Base-by-base conservation (phyloP, 2,888 invertebrate genomes). In the Drosophila macrospina region DNA sequence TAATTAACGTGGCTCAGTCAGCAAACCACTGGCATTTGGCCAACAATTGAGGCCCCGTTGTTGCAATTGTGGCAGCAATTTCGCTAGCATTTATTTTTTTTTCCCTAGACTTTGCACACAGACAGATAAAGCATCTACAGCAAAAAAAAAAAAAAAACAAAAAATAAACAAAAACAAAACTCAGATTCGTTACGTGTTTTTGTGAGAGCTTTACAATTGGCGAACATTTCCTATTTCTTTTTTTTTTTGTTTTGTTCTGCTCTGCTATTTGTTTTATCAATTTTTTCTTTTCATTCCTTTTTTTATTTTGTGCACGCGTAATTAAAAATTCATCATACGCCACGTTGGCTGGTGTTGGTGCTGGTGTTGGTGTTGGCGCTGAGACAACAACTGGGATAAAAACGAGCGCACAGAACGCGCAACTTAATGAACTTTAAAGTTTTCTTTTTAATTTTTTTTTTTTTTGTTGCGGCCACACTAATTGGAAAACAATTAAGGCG, bases 301-400 rank as follows among this genome's bases (percentile, higher is more conserved):
- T n/a, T n/a, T n/a, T n/a, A n/a, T n/a, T 60, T 60, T n/a, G 41
- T 56, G 67, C 61, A 69, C 67, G 80, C 77, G 83, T 81, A 84
- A 84, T 84, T 87, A 84, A 84, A 84, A 87, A 84, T 87, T 84
- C 83, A 84, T 84, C 83, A 84, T 87, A 84, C 87, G 87, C 82
- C 79, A 73, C 65, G 79, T 78, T 84, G 73, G 30, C 54, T 44
- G 15, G 36, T 28, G 50, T 44, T 60, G 42, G 36, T 32, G 55
- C 37, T n/a, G 55, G 45, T 42, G 24, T 28, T 39, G 42, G 34
- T 41, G 57, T 75, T 79, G 64, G 60, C 45, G 13, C n/a, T 39
- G 42, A 24, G 26, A 50, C 59, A 67, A 45, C 67, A 65, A 30
- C 52, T 36, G 10, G 42, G 44, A n/a, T n/a, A 61, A 69, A 74